Evolutionary conservation across 2,888 invertebrate species (phyloP).

Genomic region (Amiota minor): DNA sequence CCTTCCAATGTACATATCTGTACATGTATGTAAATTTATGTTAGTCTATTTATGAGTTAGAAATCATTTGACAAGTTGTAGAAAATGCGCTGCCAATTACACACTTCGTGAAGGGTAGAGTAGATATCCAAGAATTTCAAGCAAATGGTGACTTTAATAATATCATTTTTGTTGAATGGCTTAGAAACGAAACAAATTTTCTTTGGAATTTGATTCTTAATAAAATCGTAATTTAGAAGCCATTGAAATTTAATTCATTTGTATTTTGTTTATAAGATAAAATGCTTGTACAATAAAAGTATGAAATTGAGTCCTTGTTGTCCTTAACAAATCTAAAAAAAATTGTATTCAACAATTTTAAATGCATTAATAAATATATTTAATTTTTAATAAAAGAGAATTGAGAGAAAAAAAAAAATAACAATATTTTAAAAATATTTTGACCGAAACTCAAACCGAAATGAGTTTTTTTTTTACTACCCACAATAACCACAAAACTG

Average conservation of each 20-base stretch:
- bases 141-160: no score
- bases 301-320: no score
- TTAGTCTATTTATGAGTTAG: not conserved
- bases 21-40: no score
- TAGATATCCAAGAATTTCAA: no score
- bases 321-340: no score
- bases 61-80: not conserved
- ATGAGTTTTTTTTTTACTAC: not conserved
- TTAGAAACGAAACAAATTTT: not conserved
- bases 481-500: not conserved
- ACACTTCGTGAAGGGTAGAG: not conserved
- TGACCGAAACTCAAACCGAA: not conserved
- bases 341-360: no score
- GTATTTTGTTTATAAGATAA: not conserved
- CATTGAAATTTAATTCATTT: conserved; percentile 3
- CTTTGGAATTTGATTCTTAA: not conserved
- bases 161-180: no score
- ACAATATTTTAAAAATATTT: not conserved
- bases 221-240: conserved; percentile 8
- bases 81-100: conserved; percentile 22
- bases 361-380: no score
- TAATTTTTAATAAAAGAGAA: not conserved
- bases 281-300: no score
- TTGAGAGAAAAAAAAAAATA: not conserved
- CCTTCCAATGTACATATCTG: no score